Percentiles rank a stretch among this genome's conserved stretches.
Evolutionary conservation across 2,113 vertebrate genomes (phyloP).

Genomic region (Rhegmatorhina hoffmannsi): DNA sequence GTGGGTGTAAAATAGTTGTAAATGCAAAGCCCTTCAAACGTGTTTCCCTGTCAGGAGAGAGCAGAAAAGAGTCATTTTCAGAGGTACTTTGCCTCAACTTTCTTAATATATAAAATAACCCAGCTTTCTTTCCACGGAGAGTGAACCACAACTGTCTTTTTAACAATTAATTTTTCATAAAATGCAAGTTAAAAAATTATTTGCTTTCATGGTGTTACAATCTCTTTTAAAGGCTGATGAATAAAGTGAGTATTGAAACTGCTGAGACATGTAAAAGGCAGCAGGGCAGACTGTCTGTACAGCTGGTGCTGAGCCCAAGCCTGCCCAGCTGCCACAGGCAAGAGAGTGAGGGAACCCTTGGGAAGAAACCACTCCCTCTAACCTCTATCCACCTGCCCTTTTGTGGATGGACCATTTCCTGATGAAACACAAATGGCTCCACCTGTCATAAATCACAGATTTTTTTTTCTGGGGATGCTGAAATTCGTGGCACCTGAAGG

Average conservation of each 20-base stretch:
- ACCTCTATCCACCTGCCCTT: not conserved
- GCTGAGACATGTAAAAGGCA: not conserved
- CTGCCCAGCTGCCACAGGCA: fast-evolving
- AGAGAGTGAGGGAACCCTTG: not conserved
- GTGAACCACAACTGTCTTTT: fast-evolving
- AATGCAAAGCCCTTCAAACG: not conserved
- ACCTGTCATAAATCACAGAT: not conserved
- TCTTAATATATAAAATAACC: fast-evolving
- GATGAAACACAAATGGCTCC: not conserved
- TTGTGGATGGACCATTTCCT: not conserved
- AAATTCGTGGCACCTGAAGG: not conserved
- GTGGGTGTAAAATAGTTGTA: not conserved
- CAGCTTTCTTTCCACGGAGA: not conserved
- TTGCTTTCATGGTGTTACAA: not conserved
- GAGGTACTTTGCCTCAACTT: not conserved
- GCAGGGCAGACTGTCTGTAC: not conserved
- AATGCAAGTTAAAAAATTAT: not conserved
- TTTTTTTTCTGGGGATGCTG: not conserved
- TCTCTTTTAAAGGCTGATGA: not conserved
- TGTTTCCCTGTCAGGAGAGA: not conserved
- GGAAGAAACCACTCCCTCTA: not conserved
- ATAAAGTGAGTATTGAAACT: not conserved
- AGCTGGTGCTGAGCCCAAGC: not conserved
- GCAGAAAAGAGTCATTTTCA: not conserved
- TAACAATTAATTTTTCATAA: not conserved